Percentiles rank a stretch among this genome's conserved stretches.
Evolutionary conservation across 2,113 vertebrate genomes (phyloP).

Genomic region (Benitochromis conjunctus): DNA sequence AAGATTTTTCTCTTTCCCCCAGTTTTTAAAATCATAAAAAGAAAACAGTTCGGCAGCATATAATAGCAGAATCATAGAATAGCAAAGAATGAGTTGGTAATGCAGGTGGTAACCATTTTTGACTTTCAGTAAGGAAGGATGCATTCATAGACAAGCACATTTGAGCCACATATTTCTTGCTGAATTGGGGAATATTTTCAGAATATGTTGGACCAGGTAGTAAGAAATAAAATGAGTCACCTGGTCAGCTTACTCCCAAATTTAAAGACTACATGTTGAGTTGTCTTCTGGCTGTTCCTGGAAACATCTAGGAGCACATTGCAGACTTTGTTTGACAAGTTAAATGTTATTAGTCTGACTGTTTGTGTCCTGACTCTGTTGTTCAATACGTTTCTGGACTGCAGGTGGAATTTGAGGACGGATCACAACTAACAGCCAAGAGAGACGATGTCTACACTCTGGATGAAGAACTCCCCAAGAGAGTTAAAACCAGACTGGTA

Average conservation of each 20-base stretch:
- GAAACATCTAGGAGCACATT: not conserved
- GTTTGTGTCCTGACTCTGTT: not conserved
- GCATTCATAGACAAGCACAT: not conserved
- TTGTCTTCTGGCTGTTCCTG: not conserved
- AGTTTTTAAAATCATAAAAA: not conserved
- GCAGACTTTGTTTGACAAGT: not conserved
- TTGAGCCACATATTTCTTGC: not conserved
- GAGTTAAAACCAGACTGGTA: slow-evolving; percentile 94
- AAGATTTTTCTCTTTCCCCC: not conserved
- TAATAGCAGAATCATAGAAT: not conserved
- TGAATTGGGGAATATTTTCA: not conserved
- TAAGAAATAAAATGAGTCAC: not conserved
- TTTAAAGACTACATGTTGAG: not conserved
- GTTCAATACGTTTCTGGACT: not conserved
- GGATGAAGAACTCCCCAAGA: slow-evolving; percentile 96
- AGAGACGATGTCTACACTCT: slow-evolving; percentile 95
- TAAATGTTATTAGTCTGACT: fast-evolving
- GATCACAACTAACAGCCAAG: slow-evolving; percentile 92
- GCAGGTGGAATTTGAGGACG: slow-evolving; percentile 98
- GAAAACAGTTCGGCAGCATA: not conserved
- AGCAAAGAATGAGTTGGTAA: not conserved
- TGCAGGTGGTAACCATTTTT: not conserved
- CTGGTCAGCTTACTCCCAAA: not conserved
- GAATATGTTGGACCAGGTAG: not conserved
- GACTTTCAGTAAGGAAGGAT: not conserved